Evolutionary conservation across 2,888 invertebrate genomes (phyloP).

Genomic region (Saturnia japonica): DNA sequence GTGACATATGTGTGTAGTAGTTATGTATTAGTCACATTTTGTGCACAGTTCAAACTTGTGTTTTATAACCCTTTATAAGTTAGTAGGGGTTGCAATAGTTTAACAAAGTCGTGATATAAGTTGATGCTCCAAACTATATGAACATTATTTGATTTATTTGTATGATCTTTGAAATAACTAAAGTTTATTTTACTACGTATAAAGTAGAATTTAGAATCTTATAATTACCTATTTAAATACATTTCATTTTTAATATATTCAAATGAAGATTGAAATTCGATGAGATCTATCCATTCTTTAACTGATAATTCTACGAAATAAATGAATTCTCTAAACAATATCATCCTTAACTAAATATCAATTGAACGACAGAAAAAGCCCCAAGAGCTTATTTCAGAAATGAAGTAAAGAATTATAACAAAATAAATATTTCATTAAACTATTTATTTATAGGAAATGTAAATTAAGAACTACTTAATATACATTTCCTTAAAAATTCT

Average conservation of each 20-base stretch:
- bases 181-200: not conserved
- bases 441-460: not conserved
- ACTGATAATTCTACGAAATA: not conserved
- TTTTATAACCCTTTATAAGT: not conserved
- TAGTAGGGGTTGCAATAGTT: not conserved
- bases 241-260: too few species aligned
- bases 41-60: conserved; percentile 12
- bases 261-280: too few species aligned
- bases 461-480: too few species aligned
- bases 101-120: too few species aligned
- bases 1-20: too few species aligned
- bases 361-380: not conserved
- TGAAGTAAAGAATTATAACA: not conserved
- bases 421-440: not conserved
- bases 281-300: too few species aligned
- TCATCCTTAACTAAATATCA: not conserved
- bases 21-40: conserved; percentile 30
- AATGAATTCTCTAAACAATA: not conserved
- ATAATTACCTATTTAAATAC: too few species aligned
- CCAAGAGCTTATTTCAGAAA: too few species aligned
- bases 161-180: not conserved
- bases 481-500: too few species aligned
- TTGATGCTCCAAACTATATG: too few species aligned
- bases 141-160: too few species aligned
- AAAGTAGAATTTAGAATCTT: not conserved